These are phyloP conservation scores for Gasteruption jaculator DNA, from an alignment of 2,888 invertebrate species.

Conservation along the genomic window DNA sequence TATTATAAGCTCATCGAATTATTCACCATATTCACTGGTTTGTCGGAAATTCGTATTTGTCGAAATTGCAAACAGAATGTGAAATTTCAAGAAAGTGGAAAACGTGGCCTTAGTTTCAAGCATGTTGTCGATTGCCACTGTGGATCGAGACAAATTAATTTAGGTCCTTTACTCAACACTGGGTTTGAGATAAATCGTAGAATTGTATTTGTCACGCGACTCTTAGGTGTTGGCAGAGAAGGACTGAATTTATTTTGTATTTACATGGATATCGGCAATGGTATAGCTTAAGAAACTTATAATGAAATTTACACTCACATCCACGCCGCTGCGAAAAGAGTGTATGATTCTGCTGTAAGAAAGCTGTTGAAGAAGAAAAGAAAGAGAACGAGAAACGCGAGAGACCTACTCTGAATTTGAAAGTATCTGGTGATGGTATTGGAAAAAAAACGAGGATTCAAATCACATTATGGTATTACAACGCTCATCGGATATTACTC, in stretches of 20 bases:
- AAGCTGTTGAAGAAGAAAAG: conserved; percentile 19
- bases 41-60: conserved; percentile 21
- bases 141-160: conserved; percentile 25
- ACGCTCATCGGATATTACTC: no score
- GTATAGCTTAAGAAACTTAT: conserved; percentile 23
- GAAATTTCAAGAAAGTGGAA: conserved; percentile 22
- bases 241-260: conserved; percentile 33
- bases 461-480: conserved; percentile 13
- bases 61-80: no score
- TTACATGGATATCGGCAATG: conserved; percentile 29
- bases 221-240: conserved; percentile 30
- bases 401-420: conserved; percentile 9
- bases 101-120: conserved; percentile 27
- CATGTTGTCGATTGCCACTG: conserved; percentile 22
- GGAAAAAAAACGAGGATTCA: conserved; percentile 18
- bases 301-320: conserved; percentile 13
- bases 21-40: conserved; percentile 15
- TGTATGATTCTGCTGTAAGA: conserved; percentile 15
- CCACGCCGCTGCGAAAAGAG: conserved; percentile 12
- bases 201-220: no score
- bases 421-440: conserved; percentile 11
- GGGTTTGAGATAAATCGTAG: conserved; percentile 33
- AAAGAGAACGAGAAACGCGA: conserved; percentile 17
- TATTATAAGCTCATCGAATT: conserved; percentile 20
- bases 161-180: conserved; percentile 25